A percentile compares a stretch with the other conserved stretches of the same genome.
phyloP scores from a whole-genome alignment of 2,113 vertebrate species.

The Zootoca vivipara region DNA sequence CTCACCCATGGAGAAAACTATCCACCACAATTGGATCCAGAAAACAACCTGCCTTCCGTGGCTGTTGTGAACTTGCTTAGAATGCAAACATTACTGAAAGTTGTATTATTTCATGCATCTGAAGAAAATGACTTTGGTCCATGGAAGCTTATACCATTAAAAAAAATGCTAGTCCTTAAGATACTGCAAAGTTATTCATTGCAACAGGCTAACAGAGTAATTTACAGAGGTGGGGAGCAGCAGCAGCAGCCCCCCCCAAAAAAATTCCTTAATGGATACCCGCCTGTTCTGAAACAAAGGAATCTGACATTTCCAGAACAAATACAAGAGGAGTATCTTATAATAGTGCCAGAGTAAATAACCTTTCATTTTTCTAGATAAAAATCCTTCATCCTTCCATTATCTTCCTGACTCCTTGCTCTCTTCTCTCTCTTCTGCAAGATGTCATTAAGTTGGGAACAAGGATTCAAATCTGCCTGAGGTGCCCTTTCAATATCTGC shows the following conservation, averaged over 20 bases:
- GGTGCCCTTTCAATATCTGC: constrained; percentile 21
- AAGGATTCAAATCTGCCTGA: constrained; percentile 10
- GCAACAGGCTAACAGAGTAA: background rate
- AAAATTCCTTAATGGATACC: background rate
- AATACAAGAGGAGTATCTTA: background rate
- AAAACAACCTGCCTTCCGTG: too few species aligned
- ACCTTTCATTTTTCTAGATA: constrained; percentile 29
- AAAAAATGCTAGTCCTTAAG: background rate
- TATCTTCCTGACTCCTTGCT: constrained; percentile 2
- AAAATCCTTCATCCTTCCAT: constrained; percentile 25
- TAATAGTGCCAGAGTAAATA: constrained; percentile 3
- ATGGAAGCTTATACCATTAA: background rate
- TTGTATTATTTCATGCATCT: background rate
- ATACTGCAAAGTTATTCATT: background rate
- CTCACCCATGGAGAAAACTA: too few species aligned
- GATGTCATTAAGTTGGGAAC: constrained; percentile 15
- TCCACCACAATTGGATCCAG: too few species aligned
- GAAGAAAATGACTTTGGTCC: background rate
- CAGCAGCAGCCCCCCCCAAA: background rate
- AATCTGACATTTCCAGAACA: constrained; percentile 6
- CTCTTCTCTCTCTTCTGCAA: constrained; percentile 3
- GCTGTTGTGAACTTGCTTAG: background rate
- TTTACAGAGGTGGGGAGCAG: background rate
- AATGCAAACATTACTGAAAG: background rate
- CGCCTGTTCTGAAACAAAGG: background rate